phyloP scores from a whole-genome alignment of 1,140 invertebrate species.

The Pinna nobilis region DNA sequence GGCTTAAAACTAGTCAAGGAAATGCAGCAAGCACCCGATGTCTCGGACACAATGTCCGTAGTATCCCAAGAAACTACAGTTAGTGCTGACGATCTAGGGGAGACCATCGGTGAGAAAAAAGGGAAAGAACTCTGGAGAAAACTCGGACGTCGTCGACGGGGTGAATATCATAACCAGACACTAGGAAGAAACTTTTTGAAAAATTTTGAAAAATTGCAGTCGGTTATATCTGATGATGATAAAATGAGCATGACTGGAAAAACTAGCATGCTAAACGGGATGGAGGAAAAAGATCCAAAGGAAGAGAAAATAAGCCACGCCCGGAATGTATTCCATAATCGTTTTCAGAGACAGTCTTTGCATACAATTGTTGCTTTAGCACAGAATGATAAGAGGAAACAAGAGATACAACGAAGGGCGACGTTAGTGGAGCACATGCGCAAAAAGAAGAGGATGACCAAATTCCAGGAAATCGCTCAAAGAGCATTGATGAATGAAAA shows the following conservation, averaged over 20 bases:
- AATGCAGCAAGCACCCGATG: conserved; percentile 45
- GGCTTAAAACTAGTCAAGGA: conserved; percentile 48
- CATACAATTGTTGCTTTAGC: conserved; percentile 48
- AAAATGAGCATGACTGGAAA: conserved; percentile 14
- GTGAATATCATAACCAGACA: conserved; percentile 34
- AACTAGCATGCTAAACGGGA: neutral
- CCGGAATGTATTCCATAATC: conserved; percentile 33
- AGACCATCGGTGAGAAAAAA: neutral
- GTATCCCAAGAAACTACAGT: conserved; percentile 6
- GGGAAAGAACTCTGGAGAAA: conserved; percentile 49
- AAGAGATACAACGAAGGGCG: conserved; percentile 33
- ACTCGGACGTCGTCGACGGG: conserved; percentile 36
- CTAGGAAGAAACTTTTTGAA: conserved; percentile 53
- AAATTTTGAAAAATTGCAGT: conserved; percentile 50
- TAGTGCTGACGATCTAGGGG: conserved; percentile 26
- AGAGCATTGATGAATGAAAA: neutral
- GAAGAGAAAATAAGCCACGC: conserved; percentile 24
- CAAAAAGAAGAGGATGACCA: neutral
- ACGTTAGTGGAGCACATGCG: neutral
- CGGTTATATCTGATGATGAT: conserved; percentile 36
- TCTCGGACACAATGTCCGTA: conserved; percentile 4
- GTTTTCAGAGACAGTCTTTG: conserved; percentile 42
- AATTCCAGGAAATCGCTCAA: neutral
- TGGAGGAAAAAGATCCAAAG: neutral
- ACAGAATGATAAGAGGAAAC: conserved; percentile 32